Conservation (phyloP, 2,113 vertebrate genomes). For the Brachyistius frenatus region DNA sequence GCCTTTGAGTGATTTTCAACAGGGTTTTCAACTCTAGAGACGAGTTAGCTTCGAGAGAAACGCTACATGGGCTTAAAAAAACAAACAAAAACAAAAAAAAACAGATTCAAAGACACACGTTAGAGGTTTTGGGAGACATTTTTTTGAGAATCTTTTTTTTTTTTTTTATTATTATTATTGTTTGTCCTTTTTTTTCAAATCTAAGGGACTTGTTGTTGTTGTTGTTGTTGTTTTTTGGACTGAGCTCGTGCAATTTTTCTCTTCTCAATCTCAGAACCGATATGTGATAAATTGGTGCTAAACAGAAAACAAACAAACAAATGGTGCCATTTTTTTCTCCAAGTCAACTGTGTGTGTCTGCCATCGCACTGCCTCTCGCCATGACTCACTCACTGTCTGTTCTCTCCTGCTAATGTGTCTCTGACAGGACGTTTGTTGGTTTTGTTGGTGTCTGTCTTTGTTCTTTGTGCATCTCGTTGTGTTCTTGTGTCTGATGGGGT, state of each 20-base stretch:
- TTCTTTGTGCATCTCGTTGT: slow-evolving; percentile 69
- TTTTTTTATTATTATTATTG: background rate
- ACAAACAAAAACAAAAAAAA: background rate
- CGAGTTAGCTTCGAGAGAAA: slow-evolving; percentile 44
- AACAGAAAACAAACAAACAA: slow-evolving; percentile 73
- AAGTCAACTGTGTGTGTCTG: slow-evolving; percentile 72
- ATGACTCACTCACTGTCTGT: slow-evolving; percentile 65
- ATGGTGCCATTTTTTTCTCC: slow-evolving; percentile 75
- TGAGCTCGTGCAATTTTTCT: slow-evolving; percentile 85
- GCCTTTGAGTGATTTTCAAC: slow-evolving; percentile 85
- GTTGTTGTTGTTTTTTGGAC: slow-evolving; percentile 50
- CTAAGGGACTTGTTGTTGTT: slow-evolving; percentile 68
- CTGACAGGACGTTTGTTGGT: slow-evolving; percentile 59
- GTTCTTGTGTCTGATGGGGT: slow-evolving; percentile 41
- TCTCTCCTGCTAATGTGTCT: slow-evolving; percentile 62
- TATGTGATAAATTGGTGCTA: slow-evolving; percentile 86
- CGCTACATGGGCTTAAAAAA: slow-evolving; percentile 34
- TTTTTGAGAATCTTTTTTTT: slow-evolving; percentile 65
- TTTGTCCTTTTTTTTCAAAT: slow-evolving; percentile 21
- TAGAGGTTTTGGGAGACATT: slow-evolving; percentile 48
- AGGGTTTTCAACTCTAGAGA: slow-evolving; percentile 74
- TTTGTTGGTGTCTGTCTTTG: slow-evolving; percentile 64
- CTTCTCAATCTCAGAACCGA: slow-evolving; percentile 90
- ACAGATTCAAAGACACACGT: slow-evolving; percentile 57
- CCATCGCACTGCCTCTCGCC: slow-evolving; percentile 78